Evolutionary conservation across 2,797 vertebrate genomes (phyloP).

Genomic region (Gadopsis bispinosus): DNA sequence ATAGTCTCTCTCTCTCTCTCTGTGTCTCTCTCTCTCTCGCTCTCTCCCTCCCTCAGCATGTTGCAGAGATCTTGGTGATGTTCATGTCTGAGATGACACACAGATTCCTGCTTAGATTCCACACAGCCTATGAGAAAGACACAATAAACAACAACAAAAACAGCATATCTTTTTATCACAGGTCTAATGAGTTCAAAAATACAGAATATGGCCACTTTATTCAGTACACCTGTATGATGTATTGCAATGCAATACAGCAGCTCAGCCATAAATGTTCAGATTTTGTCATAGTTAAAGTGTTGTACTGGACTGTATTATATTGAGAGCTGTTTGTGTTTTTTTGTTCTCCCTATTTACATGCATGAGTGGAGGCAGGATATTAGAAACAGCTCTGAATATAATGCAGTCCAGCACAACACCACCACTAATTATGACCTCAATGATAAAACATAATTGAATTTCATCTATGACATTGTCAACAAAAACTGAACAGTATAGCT

Average conservation of each 20-base stretch:
- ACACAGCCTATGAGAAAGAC: not conserved
- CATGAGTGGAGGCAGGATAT: not conserved
- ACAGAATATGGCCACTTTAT: not conserved
- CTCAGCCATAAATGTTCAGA: too few species aligned
- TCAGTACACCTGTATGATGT: not conserved
- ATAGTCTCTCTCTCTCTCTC: constrained; percentile 53
- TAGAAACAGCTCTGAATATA: not conserved
- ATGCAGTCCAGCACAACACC: not conserved
- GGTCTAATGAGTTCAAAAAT: not conserved
- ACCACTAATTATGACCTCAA: not conserved
- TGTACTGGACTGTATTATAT: not conserved
- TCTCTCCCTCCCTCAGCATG: not conserved
- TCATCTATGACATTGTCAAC: not conserved
- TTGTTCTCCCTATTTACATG: not conserved
- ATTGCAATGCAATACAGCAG: not conserved
- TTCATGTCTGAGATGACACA: constrained; percentile 32
- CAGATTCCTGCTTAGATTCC: constrained; percentile 7
- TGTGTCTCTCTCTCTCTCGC: constrained; percentile 18
- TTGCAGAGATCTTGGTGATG: constrained; percentile 25
- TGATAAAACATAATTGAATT: not conserved
- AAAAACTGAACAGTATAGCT: too few species aligned
- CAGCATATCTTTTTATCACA: not conserved
- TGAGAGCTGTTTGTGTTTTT: not conserved
- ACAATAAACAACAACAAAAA: not conserved
- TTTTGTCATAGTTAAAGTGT: not conserved